These are phyloP conservation scores for Paramormyrops kingsleyae DNA, from an alignment of 2,113 vertebrate species.

Conservation along the genomic window DNA sequence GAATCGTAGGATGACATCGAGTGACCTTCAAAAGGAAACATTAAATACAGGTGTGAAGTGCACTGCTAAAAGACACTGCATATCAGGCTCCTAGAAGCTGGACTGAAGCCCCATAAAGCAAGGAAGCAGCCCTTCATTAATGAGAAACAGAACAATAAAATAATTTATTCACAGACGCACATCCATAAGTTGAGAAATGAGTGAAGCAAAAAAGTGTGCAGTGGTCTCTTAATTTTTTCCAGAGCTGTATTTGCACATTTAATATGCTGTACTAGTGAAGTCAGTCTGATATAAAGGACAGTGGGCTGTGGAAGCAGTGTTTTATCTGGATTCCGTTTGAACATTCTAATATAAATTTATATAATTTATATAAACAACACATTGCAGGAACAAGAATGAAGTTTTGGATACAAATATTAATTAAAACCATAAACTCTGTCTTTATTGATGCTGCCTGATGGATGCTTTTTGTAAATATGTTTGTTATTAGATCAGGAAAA, in stretches of 20 bases:
- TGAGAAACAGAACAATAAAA: no score
- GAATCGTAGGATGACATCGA: no score
- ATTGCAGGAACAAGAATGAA: background rate
- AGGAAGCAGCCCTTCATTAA: no score
- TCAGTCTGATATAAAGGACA: background rate
- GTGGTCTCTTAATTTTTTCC: no score
- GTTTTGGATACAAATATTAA: background rate
- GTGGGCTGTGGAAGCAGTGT: background rate
- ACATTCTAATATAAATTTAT: background rate
- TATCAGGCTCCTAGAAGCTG: no score
- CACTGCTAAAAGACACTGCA: no score
- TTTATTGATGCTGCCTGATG: background rate
- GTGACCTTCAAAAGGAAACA: no score
- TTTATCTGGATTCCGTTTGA: background rate
- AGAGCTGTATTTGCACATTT: background rate
- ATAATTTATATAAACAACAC: background rate
- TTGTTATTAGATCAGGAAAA: background rate
- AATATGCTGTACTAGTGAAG: background rate
- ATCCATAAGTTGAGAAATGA: no score
- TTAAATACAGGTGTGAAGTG: no score
- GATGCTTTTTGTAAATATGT: background rate
- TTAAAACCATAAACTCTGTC: background rate
- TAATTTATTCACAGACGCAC: no score
- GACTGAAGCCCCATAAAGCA: no score
- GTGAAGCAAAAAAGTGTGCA: no score